Evolutionary conservation across 2,888 invertebrate genomes (phyloP).

Genomic region (Protophormia terraenovae): DNA sequence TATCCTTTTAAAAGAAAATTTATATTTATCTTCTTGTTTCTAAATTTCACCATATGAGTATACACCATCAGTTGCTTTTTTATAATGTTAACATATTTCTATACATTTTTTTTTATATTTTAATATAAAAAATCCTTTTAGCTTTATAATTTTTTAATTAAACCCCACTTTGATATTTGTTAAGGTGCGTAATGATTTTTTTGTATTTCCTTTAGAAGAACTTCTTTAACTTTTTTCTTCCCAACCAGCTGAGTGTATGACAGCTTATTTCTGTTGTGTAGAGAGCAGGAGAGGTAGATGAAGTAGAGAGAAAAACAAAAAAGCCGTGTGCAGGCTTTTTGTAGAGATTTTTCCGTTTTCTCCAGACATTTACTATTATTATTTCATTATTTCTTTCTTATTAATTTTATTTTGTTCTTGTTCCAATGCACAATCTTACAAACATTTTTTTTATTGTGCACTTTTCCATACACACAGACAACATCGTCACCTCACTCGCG

Average conservation of each 20-base stretch:
- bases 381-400: background rate
- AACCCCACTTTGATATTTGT: constrained; percentile 43
- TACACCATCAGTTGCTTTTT: no score
- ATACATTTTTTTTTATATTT: background rate
- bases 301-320: constrained; percentile 2
- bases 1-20: background rate
- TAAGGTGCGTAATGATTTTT: constrained; percentile 62
- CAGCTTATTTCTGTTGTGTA: background rate
- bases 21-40: background rate
- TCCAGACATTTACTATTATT: constrained; percentile 7
- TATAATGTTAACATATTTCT: background rate
- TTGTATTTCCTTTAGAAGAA: constrained; percentile 19
- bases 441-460: background rate
- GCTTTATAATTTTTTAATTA: constrained; percentile 1
- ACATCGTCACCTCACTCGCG: constrained; percentile 4
- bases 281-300: background rate
- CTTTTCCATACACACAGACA: background rate
- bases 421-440: constrained; percentile 25
- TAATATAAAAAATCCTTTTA: background rate
- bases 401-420: constrained; percentile 22
- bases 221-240: background rate
- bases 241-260: constrained; percentile 55
- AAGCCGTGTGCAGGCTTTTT: constrained; percentile 41
- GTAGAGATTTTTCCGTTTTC: constrained; percentile 24
- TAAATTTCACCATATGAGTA: constrained; percentile 5